Evolutionary conservation across 1,140 invertebrate genomes (phyloP), one percentile per base, ranked within the genome.

Genomic region (Drosophila tropicalis): DNA sequence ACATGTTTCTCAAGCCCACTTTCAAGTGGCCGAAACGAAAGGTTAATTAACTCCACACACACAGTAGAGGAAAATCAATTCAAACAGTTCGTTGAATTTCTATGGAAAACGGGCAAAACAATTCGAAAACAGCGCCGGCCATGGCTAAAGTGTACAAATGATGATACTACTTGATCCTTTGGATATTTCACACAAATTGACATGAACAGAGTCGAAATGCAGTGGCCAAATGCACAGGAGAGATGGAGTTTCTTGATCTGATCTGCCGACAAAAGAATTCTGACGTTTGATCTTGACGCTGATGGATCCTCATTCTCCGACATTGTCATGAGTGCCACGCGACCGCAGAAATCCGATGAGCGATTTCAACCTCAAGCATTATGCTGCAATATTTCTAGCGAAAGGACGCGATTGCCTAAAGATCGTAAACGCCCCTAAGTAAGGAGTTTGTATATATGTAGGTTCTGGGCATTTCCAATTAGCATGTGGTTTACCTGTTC

Each of bases 141-240:
- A 87, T 87, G 64, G 80, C 83, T 87, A 87, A 87, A 83, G 56
- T 74, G 84, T 83, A 87, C 84, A 87, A 87, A 87, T 87, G 83
- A 83, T 86, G 56, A 55, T 19, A 58, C 54, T 34, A 72, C 41
- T 65, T 22, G 60, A 63, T 70, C 69, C 58, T 19, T 61, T 76
- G 51, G 62, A 70, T 72, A 81, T 81, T 79, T 78, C 82, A 68
- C 70, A 72, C 81, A 85, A 76, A 77, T 63, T 73, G 79, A 77
- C 73, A 81, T 74, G 70, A 73, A 77, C 70, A 67, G 78, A 65
- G 76, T 66, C 62, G 34, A 17, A 9, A 29, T 29, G 29, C 44
- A 51, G 44, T 51, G 17, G 17, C 44, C 7, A 51, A 19, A 10
- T 19, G 44, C 15, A 7, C 44, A 17, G 7, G 7, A 47, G 44